Evolutionary conservation across 2,797 vertebrate genomes (phyloP).

Genomic region (Amniataba percoides): DNA sequence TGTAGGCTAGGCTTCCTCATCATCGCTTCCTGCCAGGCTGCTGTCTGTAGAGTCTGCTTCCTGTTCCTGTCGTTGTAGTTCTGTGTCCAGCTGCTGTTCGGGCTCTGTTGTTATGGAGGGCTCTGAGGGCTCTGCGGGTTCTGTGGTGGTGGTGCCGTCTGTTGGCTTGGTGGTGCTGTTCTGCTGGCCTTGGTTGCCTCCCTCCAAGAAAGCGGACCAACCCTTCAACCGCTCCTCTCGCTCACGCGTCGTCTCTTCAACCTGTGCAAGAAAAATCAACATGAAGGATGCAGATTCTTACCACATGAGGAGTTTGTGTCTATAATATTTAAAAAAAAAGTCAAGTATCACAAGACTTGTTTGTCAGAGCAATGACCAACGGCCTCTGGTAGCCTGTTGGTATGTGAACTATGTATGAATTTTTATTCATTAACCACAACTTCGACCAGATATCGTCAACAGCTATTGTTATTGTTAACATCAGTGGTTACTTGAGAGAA

Average conservation of each 20-base stretch:
- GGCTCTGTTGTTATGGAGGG: constrained; percentile 64
- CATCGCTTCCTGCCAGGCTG: constrained; percentile 92
- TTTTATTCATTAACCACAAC: constrained; percentile 1
- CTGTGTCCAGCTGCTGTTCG: constrained; percentile 45
- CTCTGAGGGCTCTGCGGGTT: constrained; percentile 28
- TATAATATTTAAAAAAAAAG: neutral
- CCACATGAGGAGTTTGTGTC: too few species aligned
- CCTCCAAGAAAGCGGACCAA: constrained; percentile 90
- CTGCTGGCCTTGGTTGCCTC: constrained; percentile 51
- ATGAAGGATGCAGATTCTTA: neutral
- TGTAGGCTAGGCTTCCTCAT: constrained; percentile 82
- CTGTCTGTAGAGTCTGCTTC: constrained; percentile 91
- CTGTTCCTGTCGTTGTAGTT: constrained; percentile 67
- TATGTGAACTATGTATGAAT: neutral
- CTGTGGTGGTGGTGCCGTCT: constrained; percentile 57
- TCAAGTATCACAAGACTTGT: neutral
- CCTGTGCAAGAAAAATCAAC: constrained; percentile 75
- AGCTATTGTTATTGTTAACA: neutral
- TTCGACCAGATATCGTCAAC: neutral
- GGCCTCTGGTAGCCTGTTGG: neutral
- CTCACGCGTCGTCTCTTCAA: constrained; percentile 95
- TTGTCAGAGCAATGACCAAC: neutral
- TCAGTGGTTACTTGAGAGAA: neutral
- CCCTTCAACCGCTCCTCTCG: constrained; percentile 95
- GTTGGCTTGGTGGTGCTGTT: constrained; percentile 45